Base-by-base conservation (phyloP, 2,797 vertebrate species). In the Rhinoraja longicauda region DNA sequence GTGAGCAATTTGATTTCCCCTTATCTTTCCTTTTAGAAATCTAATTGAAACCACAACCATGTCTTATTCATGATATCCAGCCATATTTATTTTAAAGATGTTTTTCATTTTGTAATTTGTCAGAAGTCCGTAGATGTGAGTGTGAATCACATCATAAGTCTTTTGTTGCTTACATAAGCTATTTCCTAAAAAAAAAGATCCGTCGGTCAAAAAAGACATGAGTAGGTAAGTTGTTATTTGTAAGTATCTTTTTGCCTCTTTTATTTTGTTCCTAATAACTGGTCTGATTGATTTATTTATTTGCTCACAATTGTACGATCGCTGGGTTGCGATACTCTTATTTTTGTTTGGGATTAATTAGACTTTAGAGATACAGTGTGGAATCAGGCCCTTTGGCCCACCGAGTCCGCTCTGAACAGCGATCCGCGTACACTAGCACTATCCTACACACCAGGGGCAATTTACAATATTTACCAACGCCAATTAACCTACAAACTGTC, bases 31-130 rank as follows among this genome's bases (percentile, higher is more conserved):
- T 82, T 45, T 62, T 62, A 67, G 57, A 62, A 86, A 86, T 13
- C n/a, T 59, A 86, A 57, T 57, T 59, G 82, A 86, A 86, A 86
- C 82, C 57, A 86, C 12, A n/a, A 59, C 26, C 57, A 86, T 59
- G n/a, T 59, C 82, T 86, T 86, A n/a, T 10, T 13, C 57, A 57
- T 86, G 10, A 67, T 12, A 67, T 17, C 10, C 2, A 17, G 13
- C 64, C 64, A 67, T 64, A 67, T 67, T 67, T 67, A 73, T 67
- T 88, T 88, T 64, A 36, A 67, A 64, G 19, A 17, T n/a, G 1
- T 64, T 88, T 88, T 36, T 88, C 8, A 36, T 67, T 19, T 36
- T 0, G 39, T 88, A 88, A n/a, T 88, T 67, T 67, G 67, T 67
- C 59, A 67, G 24, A 88, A 36, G 8, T 32, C 6, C 1, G 32